Evolutionary conservation across 2,888 invertebrate species (phyloP).

Genomic region (Ornithoptera priamus): DNA sequence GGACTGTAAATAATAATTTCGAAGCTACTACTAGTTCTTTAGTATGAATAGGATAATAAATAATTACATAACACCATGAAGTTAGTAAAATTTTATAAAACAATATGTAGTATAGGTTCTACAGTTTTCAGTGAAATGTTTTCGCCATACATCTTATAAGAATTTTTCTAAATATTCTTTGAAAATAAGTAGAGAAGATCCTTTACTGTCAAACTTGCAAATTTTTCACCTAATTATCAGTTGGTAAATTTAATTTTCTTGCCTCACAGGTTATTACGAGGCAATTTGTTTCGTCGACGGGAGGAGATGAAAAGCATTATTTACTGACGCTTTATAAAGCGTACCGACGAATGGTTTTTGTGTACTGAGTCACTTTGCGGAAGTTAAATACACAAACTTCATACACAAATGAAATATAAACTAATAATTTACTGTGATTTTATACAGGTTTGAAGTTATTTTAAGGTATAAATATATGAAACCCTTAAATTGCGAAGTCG

Average conservation of each 20-base stretch:
- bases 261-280: slow-evolving; percentile 13
- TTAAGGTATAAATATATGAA: too few relatives aligned
- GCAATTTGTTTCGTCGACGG: slow-evolving; percentile 16
- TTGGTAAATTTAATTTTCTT: slow-evolving; percentile 21
- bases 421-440: too few relatives aligned
- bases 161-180: neutral
- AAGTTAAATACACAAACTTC: neutral
- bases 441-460: too few relatives aligned
- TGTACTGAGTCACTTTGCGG: neutral
- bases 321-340: slow-evolving; percentile 4
- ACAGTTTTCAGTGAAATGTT: neutral
- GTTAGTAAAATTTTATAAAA: too few relatives aligned
- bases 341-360: neutral
- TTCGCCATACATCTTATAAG: neutral
- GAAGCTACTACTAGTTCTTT: too few relatives aligned
- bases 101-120: too few relatives aligned
- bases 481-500: too few relatives aligned
- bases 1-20: too few relatives aligned
- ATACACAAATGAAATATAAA: neutral
- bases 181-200: slow-evolving; percentile 7
- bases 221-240: slow-evolving; percentile 16
- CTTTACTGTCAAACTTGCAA: slow-evolving; percentile 10
- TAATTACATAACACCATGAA: too few relatives aligned
- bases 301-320: slow-evolving; percentile 13
- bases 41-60: too few relatives aligned